These are phyloP conservation scores for Choloepus hoffmanni DNA, from an alignment of 2,113 vertebrate genomes.

Conservation along the genomic window DNA sequence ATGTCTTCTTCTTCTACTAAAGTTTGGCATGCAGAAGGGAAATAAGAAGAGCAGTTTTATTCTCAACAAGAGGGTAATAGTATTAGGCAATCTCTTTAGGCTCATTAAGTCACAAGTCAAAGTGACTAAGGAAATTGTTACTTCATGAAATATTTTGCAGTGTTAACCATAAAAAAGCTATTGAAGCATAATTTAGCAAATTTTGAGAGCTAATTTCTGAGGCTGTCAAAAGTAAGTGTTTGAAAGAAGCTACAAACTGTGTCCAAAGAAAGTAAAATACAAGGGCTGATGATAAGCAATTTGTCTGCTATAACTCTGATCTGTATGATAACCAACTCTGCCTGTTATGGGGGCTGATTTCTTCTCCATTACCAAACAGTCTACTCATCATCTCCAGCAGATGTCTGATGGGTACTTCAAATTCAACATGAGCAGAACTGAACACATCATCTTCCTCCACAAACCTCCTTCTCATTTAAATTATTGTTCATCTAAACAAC, in stretches of 20 bases:
- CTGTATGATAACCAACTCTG: not conserved
- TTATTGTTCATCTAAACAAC: conserved; percentile 40
- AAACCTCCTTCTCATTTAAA: not conserved
- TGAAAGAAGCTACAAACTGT: not conserved
- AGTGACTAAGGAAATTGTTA: conserved; percentile 3
- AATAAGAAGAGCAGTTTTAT: conserved; percentile 20
- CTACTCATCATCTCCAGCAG: not conserved
- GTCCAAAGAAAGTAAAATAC: conserved; percentile 33
- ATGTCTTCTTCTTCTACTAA: not conserved
- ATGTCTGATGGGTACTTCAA: not conserved
- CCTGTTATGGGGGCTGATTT: not conserved
- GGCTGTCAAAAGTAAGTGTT: not conserved
- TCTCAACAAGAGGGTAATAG: not conserved
- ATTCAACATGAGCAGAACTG: not conserved
- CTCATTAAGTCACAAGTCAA: not conserved
- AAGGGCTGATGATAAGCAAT: not conserved
- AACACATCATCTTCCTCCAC: not conserved
- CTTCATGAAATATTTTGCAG: conserved; percentile 13
- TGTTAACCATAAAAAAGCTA: conserved; percentile 3
- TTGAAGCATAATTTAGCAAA: not conserved
- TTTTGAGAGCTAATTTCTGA: conserved; percentile 40
- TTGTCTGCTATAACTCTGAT: not conserved
- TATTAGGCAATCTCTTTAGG: conserved; percentile 19
- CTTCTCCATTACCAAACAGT: not conserved
- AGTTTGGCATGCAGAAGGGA: not conserved